phyloP scores from a whole-genome alignment of 2,797 vertebrate genomes.

The Muscicapa striata region DNA sequence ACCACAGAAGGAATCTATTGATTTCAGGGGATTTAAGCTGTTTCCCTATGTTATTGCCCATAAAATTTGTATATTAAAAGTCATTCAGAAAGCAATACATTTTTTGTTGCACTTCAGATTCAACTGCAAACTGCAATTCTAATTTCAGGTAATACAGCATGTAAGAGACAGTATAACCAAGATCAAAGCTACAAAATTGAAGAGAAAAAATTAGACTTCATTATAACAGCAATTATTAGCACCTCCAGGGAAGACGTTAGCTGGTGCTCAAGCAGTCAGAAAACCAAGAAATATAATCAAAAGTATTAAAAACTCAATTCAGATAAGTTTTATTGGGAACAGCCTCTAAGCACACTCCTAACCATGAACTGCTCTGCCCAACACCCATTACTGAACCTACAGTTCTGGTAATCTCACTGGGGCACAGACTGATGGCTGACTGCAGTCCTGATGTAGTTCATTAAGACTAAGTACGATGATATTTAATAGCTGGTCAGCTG shows the following conservation, averaged over 20 bases:
- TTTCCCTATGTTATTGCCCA: neutral
- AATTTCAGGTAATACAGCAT: slow-evolving; percentile 1
- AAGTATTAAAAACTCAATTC: neutral
- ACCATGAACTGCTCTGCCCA: neutral
- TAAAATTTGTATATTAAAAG: neutral
- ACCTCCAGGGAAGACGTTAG: neutral
- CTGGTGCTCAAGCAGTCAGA: neutral
- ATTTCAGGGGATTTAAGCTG: neutral
- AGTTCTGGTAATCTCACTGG: neutral
- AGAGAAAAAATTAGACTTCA: slow-evolving; percentile 1
- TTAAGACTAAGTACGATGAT: neutral
- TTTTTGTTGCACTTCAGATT: neutral
- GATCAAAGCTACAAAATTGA: slow-evolving; percentile 26
- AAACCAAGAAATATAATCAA: neutral
- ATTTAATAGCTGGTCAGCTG: neutral
- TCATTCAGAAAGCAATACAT: neutral
- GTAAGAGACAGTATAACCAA: neutral
- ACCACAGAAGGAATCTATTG: neutral
- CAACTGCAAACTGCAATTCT: neutral
- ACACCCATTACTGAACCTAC: neutral
- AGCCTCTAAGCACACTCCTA: neutral
- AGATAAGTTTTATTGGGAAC: neutral
- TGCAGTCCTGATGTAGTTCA: neutral
- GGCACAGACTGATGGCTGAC: neutral
- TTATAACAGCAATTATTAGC: slow-evolving; percentile 2